Conservation (phyloP, 2,113 vertebrate species). For the Pipra filicauda region DNA sequence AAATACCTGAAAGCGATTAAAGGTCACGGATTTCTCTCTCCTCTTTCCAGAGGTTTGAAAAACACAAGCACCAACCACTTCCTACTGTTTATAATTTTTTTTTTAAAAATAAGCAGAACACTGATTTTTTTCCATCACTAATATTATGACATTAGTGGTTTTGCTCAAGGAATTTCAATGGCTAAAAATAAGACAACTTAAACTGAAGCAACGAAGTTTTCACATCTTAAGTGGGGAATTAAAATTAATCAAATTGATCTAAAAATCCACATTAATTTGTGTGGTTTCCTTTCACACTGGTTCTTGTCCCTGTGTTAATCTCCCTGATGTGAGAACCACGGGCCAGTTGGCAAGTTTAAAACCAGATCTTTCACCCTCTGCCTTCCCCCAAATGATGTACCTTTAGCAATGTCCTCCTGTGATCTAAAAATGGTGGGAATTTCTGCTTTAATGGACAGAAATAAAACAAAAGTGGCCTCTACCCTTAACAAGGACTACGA, state of each 20-base stretch:
- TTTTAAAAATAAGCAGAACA: background rate
- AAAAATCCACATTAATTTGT: background rate
- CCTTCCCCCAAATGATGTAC: accelerated
- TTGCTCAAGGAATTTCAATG: background rate
- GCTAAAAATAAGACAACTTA: background rate
- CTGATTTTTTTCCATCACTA: background rate
- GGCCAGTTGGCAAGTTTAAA: background rate
- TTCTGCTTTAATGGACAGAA: accelerated
- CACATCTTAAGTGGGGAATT: accelerated
- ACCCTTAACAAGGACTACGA: too few species aligned
- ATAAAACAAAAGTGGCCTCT: background rate
- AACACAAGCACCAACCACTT: background rate
- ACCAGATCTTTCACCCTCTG: background rate
- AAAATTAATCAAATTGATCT: background rate
- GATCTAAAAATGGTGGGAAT: background rate
- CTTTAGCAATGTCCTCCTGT: background rate
- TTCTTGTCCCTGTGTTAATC: background rate
- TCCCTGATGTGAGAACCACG: accelerated
- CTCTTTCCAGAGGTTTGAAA: slow-evolving; percentile 20
- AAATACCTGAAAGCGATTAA: background rate
- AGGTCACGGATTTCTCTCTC: slow-evolving; percentile 57
- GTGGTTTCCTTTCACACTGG: background rate
- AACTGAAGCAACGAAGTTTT: background rate
- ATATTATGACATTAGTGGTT: accelerated
- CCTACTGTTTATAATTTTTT: background rate